Base-by-base conservation (phyloP, 2,797 vertebrate species). In the Nothura maculosa region DNA sequence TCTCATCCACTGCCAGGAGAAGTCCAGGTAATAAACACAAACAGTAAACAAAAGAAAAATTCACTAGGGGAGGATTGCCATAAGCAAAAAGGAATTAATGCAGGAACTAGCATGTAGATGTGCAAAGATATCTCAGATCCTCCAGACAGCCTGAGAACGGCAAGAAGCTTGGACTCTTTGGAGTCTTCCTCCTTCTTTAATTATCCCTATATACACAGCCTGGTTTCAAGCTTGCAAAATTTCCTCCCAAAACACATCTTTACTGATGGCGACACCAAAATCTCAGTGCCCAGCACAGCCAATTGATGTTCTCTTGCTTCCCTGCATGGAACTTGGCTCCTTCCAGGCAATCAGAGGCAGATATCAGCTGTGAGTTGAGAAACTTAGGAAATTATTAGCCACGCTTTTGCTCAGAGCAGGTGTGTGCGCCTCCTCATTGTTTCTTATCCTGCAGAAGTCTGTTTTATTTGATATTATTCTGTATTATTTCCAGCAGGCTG, bases 281-380 rank as follows among this genome's bases (percentile, higher is more conserved):
- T 36, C 9, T 76, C 19, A 6, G 18, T 12, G 6, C 12, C 9
- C 38, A 20, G 8, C 10, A 40, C 45, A 81, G 62, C 0, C 6
- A 19, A 2, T 4, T 45, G 0, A 0, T 2, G 3, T 12, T 40
- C 5, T 8, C 52, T 5, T 40, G 27, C 50, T 38, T 43, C 30
- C 19, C 28, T 14, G 6, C 8, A 0, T 3, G 6, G 30, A 16
- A 42, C 24, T 14, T 30, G n/a, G 20, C 16, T 13, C 22, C 4
- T 10, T 36, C 19, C 60, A 48, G 8, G 12, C 20, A 3, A 58
- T 62, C 43, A 22, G 54, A 4, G 10, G 16, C 1, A 28, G 11
- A 6, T 30, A n/a, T 38, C 30, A 70, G 45, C 38, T 7, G 5
- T 2, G 28, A 66, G 28, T 57, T 43, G 61, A n/a, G 38, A 30